Conservation (phyloP, 2,888 invertebrate genomes). For the Acanthosepion lycidas region DNA sequence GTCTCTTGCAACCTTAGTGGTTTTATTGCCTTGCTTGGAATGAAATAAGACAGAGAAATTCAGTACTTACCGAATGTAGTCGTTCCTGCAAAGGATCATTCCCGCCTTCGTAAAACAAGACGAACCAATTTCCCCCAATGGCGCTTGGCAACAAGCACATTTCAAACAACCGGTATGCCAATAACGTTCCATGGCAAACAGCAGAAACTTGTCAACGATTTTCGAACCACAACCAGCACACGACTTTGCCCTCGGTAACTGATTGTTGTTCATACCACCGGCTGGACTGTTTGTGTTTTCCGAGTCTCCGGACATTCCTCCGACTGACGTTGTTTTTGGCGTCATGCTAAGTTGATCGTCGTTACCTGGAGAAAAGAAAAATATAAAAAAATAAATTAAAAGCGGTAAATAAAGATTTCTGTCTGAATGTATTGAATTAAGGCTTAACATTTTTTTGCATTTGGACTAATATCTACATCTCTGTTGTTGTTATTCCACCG, state of each 20-base stretch:
- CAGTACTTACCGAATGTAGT: slow-evolving; percentile 89
- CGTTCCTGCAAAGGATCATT: slow-evolving; percentile 95
- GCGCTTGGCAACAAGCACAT: slow-evolving; percentile 91
- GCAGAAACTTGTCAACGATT: slow-evolving; percentile 91
- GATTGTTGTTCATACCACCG: slow-evolving; percentile 48
- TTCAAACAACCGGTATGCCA: slow-evolving; percentile 97
- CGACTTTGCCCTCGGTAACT: slow-evolving; percentile 71
- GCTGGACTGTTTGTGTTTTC: slow-evolving; percentile 50
- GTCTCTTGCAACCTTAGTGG: no score
- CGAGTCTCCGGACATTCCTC: not conserved
- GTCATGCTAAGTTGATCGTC: slow-evolving; percentile 41
- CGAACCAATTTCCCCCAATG: slow-evolving; percentile 90
- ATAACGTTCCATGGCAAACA: slow-evolving; percentile 93
- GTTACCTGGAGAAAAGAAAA: not conserved
- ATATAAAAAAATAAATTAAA: no score
- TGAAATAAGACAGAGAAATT: no score
- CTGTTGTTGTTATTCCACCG: no score
- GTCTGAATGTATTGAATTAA: no score
- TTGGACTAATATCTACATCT: no score
- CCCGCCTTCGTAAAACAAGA: slow-evolving; percentile 94
- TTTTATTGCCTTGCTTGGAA: no score
- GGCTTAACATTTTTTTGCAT: no score
- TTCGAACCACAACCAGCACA: slow-evolving; percentile 92
- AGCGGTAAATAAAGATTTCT: no score
- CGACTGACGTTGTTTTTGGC: not conserved